Conservation (phyloP, 2,113 vertebrate species). For the Herpetotheres cachinnans region DNA sequence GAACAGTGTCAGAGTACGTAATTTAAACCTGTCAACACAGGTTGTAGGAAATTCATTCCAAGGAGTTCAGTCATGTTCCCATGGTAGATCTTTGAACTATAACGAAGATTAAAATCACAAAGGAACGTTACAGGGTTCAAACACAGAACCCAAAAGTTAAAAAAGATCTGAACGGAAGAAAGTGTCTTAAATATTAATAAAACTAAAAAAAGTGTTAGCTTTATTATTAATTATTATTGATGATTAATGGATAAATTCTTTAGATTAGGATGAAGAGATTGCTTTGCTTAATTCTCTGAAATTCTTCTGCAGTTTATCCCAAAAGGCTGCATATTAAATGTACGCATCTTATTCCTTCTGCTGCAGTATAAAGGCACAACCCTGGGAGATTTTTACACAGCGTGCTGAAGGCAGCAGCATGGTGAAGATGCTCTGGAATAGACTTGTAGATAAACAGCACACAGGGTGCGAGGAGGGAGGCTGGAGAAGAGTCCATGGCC, state of each 20-base stretch:
- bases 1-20: constrained; percentile 80
- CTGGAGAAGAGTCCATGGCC: background rate
- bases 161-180: background rate
- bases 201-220: no score
- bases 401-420: background rate
- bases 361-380: background rate
- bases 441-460: background rate
- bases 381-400: background rate
- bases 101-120: constrained; percentile 52
- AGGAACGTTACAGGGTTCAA: constrained; percentile 30
- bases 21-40: constrained; percentile 80
- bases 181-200: background rate
- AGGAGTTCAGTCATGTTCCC: constrained; percentile 64
- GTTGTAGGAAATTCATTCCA: constrained; percentile 68
- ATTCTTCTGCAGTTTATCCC: background rate
- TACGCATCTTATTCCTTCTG: background rate
- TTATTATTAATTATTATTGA: no score
- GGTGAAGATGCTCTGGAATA: background rate
- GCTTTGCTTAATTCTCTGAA: background rate
- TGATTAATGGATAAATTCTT: background rate
- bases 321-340: background rate
- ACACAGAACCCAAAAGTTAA: background rate
- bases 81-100: constrained; percentile 36
- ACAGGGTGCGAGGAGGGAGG: background rate
- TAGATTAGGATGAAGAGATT: background rate